Evolutionary conservation across 2,113 vertebrate species (phyloP).

Genomic region (Mugil cephalus): DNA sequence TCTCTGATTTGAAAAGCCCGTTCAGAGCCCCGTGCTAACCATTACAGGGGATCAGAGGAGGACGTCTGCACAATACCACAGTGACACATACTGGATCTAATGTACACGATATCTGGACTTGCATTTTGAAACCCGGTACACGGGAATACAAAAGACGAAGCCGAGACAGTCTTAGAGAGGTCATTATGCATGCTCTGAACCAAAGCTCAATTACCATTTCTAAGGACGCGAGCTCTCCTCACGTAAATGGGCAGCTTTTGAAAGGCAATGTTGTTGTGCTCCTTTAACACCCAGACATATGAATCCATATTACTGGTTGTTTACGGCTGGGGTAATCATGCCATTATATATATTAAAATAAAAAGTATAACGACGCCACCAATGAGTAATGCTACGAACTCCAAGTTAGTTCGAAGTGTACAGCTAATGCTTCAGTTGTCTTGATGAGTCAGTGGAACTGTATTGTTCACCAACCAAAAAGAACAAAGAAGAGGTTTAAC

Average conservation of each 20-base stretch:
- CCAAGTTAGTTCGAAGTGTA: background rate
- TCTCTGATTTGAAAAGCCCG: constrained; percentile 41
- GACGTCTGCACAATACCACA: constrained; percentile 43
- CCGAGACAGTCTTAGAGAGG: constrained; percentile 30
- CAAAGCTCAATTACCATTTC: constrained; percentile 39
- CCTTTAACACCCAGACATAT: constrained; percentile 22
- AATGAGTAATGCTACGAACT: background rate
- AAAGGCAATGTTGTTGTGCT: constrained; percentile 20
- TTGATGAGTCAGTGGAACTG: background rate
- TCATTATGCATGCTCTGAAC: constrained; percentile 47
- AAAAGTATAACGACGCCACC: background rate
- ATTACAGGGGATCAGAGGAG: constrained; percentile 49
- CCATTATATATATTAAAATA: background rate
- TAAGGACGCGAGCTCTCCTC: constrained; percentile 11
- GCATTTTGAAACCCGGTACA: constrained; percentile 41
- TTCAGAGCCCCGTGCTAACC: constrained; percentile 46
- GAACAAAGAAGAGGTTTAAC: background rate
- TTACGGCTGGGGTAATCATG: constrained; percentile 3
- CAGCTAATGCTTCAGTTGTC: too few relatives aligned
- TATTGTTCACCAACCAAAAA: constrained; percentile 16
- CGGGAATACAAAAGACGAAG: constrained; percentile 35
- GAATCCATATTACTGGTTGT: constrained; percentile 18
- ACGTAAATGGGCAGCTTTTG: constrained; percentile 25
- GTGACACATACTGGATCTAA: constrained; percentile 49
- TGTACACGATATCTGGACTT: constrained; percentile 52